These are phyloP conservation scores for Drosophila nr. perissopoda DNA, from an alignment of 2,888 invertebrate genomes.

Conservation along the genomic window DNA sequence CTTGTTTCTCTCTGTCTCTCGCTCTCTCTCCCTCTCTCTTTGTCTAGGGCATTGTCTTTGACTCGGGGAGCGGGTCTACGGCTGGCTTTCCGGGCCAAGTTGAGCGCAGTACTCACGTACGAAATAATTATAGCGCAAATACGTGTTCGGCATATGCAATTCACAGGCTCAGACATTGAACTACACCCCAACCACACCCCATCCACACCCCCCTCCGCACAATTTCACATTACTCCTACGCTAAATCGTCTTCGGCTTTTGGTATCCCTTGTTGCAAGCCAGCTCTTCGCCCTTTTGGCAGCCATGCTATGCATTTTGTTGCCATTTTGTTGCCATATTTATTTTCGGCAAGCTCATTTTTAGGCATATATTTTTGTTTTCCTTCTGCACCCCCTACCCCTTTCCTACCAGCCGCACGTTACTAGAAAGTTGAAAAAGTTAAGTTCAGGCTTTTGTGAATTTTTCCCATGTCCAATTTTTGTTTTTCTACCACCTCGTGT, in stretches of 20 bases:
- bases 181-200: neutral
- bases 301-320: slow-evolving; percentile 10
- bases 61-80: slow-evolving; percentile 11
- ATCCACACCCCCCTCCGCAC: neutral
- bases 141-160: slow-evolving; percentile 74
- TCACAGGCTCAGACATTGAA: slow-evolving; percentile 26
- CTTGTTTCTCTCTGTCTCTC: neutral
- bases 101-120: slow-evolving; percentile 72
- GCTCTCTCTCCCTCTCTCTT: neutral
- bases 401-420: slow-evolving; percentile 4
- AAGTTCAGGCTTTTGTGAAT: neutral
- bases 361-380: slow-evolving; percentile 60
- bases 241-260: slow-evolving; percentile 27
- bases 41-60: slow-evolving; percentile 45
- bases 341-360: slow-evolving; percentile 62
- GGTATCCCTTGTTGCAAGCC: neutral
- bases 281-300: neutral
- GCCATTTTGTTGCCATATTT: slow-evolving; percentile 66
- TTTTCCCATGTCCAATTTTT: slow-evolving; percentile 41
- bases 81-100: slow-evolving; percentile 46
- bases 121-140: slow-evolving; percentile 81
- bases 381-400: neutral
- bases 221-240: slow-evolving; percentile 10
- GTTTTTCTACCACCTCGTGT: slow-evolving; percentile 15
- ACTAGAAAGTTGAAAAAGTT: slow-evolving; percentile 46